Conservation (phyloP, 1,140 invertebrate genomes). For the Pachyrhynchus sulphureomaculatus region DNA sequence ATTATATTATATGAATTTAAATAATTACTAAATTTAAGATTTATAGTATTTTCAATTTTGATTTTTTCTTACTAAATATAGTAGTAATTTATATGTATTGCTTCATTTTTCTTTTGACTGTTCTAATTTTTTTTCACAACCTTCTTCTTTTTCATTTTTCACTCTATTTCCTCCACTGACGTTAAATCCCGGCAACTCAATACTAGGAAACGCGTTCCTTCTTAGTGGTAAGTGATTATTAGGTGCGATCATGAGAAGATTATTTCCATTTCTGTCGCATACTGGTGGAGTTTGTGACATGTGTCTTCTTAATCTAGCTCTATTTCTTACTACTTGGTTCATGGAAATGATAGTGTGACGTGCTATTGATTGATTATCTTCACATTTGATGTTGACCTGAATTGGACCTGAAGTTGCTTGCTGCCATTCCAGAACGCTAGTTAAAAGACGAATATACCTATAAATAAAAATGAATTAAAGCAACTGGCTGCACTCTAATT, state of each 20-base stretch:
- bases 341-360: slow-evolving; percentile 20
- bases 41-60: no score
- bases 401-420: slow-evolving; percentile 53
- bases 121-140: slow-evolving; percentile 32
- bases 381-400: slow-evolving; percentile 54
- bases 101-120: slow-evolving; percentile 13
- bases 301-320: slow-evolving; percentile 43
- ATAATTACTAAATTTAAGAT: no score
- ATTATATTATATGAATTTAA: no score
- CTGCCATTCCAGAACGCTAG: slow-evolving; percentile 87
- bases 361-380: slow-evolving; percentile 38
- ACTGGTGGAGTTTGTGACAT: slow-evolving; percentile 44
- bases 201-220: slow-evolving; percentile 12
- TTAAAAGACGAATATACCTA: slow-evolving; percentile 86
- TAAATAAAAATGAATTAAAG: no score
- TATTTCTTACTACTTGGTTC: slow-evolving; percentile 42
- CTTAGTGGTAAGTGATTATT: slow-evolving; percentile 48
- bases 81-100: no score
- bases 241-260: slow-evolving; percentile 65
- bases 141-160: slow-evolving; percentile 40
- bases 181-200: slow-evolving; percentile 17
- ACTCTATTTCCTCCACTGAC: slow-evolving; percentile 13
- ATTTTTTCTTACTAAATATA: no score
- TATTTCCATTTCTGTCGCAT: slow-evolving; percentile 64
- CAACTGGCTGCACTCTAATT: no score